These are phyloP conservation scores for Uromys caudimaculatus DNA, from an alignment of 2,797 vertebrate species.

Conservation along the genomic window DNA sequence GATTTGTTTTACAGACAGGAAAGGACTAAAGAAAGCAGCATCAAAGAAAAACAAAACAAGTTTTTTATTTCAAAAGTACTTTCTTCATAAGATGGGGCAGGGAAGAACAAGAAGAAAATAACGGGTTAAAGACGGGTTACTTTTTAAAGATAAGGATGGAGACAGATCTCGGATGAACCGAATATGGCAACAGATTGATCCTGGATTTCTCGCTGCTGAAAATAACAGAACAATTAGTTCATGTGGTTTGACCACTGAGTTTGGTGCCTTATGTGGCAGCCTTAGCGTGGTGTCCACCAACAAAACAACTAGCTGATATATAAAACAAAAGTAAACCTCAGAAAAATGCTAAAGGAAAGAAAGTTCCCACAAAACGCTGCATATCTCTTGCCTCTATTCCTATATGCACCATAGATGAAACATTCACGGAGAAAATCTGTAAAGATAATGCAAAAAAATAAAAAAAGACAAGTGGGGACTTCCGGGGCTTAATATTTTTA, in stretches of 20 bases:
- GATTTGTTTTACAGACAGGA: background rate
- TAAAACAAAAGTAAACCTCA: background rate
- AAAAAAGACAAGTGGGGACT: background rate
- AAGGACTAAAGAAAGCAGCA: background rate
- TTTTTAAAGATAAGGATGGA: background rate
- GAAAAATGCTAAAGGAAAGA: background rate
- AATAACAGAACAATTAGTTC: background rate
- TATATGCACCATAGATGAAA: background rate
- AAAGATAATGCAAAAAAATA: background rate
- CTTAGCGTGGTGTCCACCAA: background rate
- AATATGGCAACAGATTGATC: background rate
- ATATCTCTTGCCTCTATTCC: too few species aligned
- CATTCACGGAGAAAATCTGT: background rate
- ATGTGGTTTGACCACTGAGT: background rate
- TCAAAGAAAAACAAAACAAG: background rate
- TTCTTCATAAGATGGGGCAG: background rate
- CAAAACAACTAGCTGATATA: background rate
- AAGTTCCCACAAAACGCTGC: background rate
- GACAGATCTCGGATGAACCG: background rate
- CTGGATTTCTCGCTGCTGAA: background rate
- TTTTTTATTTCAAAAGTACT: background rate
- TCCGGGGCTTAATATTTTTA: background rate
- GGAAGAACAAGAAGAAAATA: background rate
- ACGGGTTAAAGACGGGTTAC: background rate
- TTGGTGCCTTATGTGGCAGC: background rate